Conservation (phyloP, 2,113 vertebrate species). For the Macrotus californicus region DNA sequence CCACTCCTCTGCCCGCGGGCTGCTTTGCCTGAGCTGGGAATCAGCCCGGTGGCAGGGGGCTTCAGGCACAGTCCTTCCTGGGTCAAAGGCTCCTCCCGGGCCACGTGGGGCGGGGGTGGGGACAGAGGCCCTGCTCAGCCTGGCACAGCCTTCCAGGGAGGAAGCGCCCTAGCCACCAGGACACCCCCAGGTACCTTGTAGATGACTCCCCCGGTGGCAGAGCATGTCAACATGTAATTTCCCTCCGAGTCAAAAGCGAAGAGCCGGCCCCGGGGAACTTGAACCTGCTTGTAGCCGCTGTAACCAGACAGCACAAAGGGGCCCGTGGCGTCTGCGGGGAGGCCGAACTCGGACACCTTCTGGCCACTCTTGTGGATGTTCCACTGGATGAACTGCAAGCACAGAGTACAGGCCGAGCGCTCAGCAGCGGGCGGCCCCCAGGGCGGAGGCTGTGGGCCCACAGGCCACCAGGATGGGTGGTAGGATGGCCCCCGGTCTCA, state of each 20-base stretch:
- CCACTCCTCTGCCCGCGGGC: fast-evolving
- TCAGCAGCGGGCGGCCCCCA: background rate
- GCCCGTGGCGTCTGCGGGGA: conserved; percentile 91
- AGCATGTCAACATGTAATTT: conserved; percentile 94
- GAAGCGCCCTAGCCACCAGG: background rate
- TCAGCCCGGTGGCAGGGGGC: background rate
- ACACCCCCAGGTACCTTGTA: conserved; percentile 84
- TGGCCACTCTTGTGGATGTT: conserved; percentile 96
- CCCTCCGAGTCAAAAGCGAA: conserved; percentile 98
- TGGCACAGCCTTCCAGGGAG: background rate
- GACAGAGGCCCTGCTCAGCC: background rate
- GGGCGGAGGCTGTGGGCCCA: fast-evolving
- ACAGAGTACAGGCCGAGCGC: background rate
- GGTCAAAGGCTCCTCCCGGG: background rate
- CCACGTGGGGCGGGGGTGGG: fast-evolving
- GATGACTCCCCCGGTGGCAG: conserved; percentile 89
- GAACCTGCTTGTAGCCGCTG: conserved; percentile 97
- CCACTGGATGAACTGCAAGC: conserved; percentile 94
- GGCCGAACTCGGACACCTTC: conserved; percentile 88
- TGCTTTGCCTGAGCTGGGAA: background rate
- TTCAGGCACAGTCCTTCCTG: fast-evolving
- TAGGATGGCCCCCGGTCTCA: background rate
- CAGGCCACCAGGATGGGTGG: background rate
- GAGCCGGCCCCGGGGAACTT: conserved; percentile 91
- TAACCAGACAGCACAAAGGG: conserved; percentile 96